Evolutionary conservation across 1,140 invertebrate genomes (phyloP), one percentile per base, ranked within the genome.

Genomic region (Meloidogyne hapla): DNA sequence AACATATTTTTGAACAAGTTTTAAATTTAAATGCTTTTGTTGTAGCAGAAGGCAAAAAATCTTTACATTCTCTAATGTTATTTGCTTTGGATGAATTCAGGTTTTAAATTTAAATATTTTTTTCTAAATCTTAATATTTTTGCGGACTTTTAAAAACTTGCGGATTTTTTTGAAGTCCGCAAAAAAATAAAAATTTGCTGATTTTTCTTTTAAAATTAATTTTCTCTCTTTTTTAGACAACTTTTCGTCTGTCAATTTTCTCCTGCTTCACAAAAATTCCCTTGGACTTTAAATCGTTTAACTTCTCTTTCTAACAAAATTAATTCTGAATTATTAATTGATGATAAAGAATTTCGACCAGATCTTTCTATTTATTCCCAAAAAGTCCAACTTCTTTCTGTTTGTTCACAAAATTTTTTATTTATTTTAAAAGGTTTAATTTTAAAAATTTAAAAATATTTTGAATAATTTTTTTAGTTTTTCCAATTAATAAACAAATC

Each of bases 291-390:
- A 63, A 23, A 23, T 21, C 62, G 5, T 9, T 63, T 26, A 63
- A 26, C 0, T 63, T 63, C 9, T 8, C 5, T 21, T 26, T 21
- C 62, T 23, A 8, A 63, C 9, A 26, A 26, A 26, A 26, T 26
- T 23, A 26, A 63, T 63, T 26, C 21, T 26, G 5, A 26, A 23
- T 63, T 63, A 9, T 9, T 33, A 33, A 33, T 33, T 33, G 33
- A 33, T 33, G 33, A 33, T 0, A 33, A 33, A 0, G 33, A 63
- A 26, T 63, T 70, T 61, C 69, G 69, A 0, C 18, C 69, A 25
- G 69, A 70, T 23, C 15, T 70, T 23, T 70, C 42, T 23, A 28
- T 21, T 62, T 70, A 61, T 56, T 70, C 69, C 15, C n/a, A 63
- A n/a, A 56, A 42, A 1, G 69, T 56, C 3, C 15, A 42, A 8